Percentiles rank a stretch among this genome's conserved stretches.
Conservation (phyloP, 2,888 invertebrate species). For the Thymelicus sylvestris region DNA sequence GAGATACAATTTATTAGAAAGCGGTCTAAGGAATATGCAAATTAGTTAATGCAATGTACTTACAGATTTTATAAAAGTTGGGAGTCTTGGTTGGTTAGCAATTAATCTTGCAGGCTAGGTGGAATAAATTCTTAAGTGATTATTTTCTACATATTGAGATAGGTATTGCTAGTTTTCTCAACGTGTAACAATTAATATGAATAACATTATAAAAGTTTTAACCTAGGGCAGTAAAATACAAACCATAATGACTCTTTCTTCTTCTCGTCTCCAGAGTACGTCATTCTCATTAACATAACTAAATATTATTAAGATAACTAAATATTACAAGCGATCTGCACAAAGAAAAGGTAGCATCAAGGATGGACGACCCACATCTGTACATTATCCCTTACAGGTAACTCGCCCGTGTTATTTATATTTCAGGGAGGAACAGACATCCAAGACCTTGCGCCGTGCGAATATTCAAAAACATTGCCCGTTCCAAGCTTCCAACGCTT, state of each 20-base stretch:
- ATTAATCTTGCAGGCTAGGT: background rate
- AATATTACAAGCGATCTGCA: conserved; percentile 2
- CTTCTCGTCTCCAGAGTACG: background rate
- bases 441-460: conserved; percentile 25
- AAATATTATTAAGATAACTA: conserved; percentile 6
- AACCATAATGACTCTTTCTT: no score
- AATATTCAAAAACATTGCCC: conserved; percentile 41
- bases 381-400: conserved; percentile 23
- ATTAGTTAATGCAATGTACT: conserved; percentile 5
- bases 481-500: conserved; percentile 32
- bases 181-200: no score
- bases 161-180: no score
- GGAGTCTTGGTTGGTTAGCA: background rate
- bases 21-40: conserved; percentile 8
- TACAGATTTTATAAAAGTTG: conserved; percentile 2
- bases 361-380: background rate
- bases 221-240: no score
- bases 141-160: no score
- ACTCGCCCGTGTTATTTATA: conserved; percentile 23
- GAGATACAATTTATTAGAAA: conserved; percentile 31
- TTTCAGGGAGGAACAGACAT: conserved; percentile 26
- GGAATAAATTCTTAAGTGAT: background rate
- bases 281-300: background rate
- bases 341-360: conserved; percentile 11
- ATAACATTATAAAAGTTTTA: no score